Evolutionary conservation across 2,797 vertebrate species (phyloP).

Genomic region (Yasuhikotakia modesta): DNA sequence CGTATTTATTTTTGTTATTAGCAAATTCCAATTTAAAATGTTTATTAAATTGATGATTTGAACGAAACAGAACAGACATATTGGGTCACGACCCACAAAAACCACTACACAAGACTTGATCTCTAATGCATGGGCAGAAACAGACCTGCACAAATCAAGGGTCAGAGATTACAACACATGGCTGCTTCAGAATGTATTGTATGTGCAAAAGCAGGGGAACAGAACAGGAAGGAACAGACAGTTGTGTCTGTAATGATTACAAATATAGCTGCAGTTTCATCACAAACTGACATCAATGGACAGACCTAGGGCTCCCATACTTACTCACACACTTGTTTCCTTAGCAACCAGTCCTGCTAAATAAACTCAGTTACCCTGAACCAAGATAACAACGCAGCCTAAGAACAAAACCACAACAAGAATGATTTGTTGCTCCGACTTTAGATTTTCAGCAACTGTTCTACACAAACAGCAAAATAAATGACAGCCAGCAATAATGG

Average conservation of each 20-base stretch:
- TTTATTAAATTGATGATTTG: too few species aligned
- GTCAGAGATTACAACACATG: background rate
- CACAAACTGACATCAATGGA: conserved; percentile 26
- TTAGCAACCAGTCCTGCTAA: conserved; percentile 28
- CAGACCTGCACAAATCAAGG: conserved; percentile 8
- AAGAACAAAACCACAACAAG: background rate
- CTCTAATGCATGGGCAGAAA: conserved; percentile 4
- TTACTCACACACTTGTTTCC: conserved; percentile 22
- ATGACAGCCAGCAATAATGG: background rate
- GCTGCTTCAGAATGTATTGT: background rate
- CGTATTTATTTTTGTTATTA: too few species aligned
- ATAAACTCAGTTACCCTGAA: background rate
- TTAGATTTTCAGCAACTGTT: background rate
- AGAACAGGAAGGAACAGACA: conserved; percentile 32
- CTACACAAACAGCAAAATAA: background rate
- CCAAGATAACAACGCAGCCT: conserved; percentile 19
- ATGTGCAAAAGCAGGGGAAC: conserved; percentile 1
- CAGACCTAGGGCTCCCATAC: background rate
- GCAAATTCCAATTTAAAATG: too few species aligned
- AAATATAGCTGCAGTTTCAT: conserved; percentile 32
- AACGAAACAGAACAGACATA: too few species aligned
- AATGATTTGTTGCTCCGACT: conserved; percentile 2
- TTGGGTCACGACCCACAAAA: background rate
- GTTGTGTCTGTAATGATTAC: conserved; percentile 39
- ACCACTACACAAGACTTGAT: too few species aligned